Conservation (phyloP, 2,113 vertebrate species). For the Gymnorhina tibicen region DNA sequence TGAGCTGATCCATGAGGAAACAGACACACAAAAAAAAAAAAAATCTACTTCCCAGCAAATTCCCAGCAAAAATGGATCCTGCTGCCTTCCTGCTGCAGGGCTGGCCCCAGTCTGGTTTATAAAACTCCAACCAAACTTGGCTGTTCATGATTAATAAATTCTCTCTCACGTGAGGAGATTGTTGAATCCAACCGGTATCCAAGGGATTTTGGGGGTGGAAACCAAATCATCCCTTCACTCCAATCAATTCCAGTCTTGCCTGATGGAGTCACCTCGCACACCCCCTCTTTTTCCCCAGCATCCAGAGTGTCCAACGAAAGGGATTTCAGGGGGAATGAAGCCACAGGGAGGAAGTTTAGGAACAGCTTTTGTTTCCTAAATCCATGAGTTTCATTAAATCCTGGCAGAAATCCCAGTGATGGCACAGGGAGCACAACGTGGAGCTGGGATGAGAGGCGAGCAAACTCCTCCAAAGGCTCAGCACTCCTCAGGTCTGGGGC, state of each 20-base stretch:
- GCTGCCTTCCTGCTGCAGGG: neutral
- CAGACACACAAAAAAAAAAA: neutral
- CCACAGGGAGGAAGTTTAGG: neutral
- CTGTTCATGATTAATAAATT: neutral
- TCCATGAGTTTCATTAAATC: neutral
- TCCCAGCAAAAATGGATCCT: neutral
- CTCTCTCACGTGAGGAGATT: neutral
- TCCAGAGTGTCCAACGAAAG: neutral
- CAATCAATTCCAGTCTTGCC: neutral
- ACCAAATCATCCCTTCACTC: neutral
- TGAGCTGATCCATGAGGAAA: neutral
- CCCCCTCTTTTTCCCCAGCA: neutral
- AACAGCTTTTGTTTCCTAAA: neutral
- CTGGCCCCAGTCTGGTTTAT: neutral
- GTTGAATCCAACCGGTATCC: neutral
- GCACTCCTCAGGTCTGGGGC: neutral
- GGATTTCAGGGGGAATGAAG: neutral
- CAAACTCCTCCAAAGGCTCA: neutral
- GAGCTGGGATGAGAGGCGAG: neutral
- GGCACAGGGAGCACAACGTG: neutral
- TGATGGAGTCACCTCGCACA: neutral
- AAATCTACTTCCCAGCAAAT: neutral
- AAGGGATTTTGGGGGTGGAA: neutral
- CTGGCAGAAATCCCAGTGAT: neutral
- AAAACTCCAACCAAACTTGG: neutral